Conservation (phyloP, 2,888 invertebrate genomes). For the Pollenia labialis region DNA sequence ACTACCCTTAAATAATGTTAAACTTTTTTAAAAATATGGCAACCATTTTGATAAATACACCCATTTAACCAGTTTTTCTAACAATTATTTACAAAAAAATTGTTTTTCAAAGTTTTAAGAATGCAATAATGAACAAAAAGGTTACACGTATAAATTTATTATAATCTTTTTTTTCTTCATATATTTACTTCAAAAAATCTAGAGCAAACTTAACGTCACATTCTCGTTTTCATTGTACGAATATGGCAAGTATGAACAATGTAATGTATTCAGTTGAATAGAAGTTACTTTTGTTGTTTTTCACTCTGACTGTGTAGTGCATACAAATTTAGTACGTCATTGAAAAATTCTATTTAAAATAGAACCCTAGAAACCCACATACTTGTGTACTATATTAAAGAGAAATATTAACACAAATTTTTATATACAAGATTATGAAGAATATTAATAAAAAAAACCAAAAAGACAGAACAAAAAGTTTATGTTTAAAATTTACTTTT, state of each 20-base stretch:
- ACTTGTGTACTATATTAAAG: neutral
- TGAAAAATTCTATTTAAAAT: slow-evolving; percentile 59
- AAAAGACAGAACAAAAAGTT: slow-evolving; percentile 1
- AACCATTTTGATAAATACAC: neutral
- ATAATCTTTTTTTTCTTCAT: neutral
- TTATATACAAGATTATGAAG: neutral
- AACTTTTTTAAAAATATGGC: neutral
- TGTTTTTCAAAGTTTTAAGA: slow-evolving; percentile 31
- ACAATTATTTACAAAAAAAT: slow-evolving; percentile 3
- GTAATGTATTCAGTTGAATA: neutral
- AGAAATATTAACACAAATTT: neutral
- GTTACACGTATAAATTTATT: slow-evolving; percentile 48
- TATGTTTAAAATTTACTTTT: slow-evolving; percentile 6
- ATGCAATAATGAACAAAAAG: slow-evolving; percentile 46
- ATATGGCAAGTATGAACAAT: slow-evolving; percentile 21
- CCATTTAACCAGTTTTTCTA: slow-evolving; percentile 9
- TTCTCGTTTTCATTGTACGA: slow-evolving; percentile 63
- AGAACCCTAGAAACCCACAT: slow-evolving; percentile 69
- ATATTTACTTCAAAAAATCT: slow-evolving; percentile 46
- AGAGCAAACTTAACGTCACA: slow-evolving; percentile 71
- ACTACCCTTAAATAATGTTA: neutral
- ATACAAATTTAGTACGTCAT: slow-evolving; percentile 52
- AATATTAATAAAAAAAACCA: neutral
- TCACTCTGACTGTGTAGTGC: slow-evolving; percentile 17
- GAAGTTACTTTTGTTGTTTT: neutral